Evolutionary conservation across 1,140 invertebrate genomes (phyloP).

Genomic region (Meloidogyne exigua): DNA sequence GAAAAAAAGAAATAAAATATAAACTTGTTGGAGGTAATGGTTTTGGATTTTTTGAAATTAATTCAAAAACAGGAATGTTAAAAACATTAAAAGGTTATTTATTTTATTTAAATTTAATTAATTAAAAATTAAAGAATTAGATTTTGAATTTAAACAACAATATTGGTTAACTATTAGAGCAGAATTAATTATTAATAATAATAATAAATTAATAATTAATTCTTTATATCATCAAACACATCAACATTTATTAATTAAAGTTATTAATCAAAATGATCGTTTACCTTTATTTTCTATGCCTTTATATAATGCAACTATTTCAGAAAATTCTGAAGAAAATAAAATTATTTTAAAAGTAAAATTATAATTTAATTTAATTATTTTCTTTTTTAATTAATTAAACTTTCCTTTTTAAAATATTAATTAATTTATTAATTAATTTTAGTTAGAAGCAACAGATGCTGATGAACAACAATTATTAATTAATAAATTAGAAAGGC

Average conservation of each 20-base stretch:
- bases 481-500: constrained; percentile 66
- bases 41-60: constrained; percentile 5
- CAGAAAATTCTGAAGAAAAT: constrained; percentile 78
- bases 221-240: constrained; percentile 68
- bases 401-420: not conserved
- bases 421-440: constrained; percentile 24
- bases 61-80: not conserved
- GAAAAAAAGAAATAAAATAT: not conserved
- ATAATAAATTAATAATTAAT: constrained; percentile 23
- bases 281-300: constrained; percentile 80
- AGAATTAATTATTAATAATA: constrained; percentile 71
- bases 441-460: constrained; percentile 78
- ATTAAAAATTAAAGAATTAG: constrained; percentile 68
- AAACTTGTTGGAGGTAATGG: not conserved
- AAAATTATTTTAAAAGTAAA: constrained; percentile 60
- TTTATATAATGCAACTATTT: constrained; percentile 78
- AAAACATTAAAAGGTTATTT: not conserved
- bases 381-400: constrained; percentile 67
- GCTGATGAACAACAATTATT: constrained; percentile 68
- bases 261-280: constrained; percentile 89
- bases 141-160: constrained; percentile 79
- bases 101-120: not conserved
- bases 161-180: constrained; percentile 92
- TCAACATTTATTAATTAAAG: constrained; percentile 76
- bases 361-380: constrained; percentile 69